Evolutionary conservation across 2,797 vertebrate genomes (phyloP).

Genomic region (Monodelphis domestica): DNA sequence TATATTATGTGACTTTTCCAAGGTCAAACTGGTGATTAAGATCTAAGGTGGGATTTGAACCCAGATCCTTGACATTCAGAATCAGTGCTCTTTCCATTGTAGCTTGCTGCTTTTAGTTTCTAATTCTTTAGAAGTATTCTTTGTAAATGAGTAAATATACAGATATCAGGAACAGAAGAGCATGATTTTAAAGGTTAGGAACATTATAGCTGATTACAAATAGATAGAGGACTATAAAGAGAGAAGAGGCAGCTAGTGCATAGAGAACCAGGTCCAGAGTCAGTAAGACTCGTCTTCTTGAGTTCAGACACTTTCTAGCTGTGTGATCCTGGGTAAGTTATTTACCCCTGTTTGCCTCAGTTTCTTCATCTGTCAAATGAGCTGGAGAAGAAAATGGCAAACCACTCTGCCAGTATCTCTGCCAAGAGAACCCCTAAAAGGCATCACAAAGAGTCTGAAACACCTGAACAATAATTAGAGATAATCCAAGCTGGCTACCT

Average conservation of each 20-base stretch:
- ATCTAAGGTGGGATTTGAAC: neutral
- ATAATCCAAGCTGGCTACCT: neutral
- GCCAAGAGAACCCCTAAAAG: neutral
- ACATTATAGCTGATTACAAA: neutral
- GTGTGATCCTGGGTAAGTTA: neutral
- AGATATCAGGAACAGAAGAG: neutral
- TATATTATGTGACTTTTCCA: neutral
- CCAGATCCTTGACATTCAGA: neutral
- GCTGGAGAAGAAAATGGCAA: neutral
- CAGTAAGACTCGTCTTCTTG: neutral
- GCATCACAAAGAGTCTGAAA: neutral
- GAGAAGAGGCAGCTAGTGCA: neutral
- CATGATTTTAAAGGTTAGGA: neutral
- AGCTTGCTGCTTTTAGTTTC: neutral
- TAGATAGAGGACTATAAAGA: neutral
- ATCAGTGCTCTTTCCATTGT: neutral
- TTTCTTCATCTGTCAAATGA: neutral
- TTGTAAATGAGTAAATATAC: neutral
- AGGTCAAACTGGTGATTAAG: neutral
- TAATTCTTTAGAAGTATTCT: neutral
- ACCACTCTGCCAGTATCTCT: neutral
- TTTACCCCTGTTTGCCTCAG: neutral
- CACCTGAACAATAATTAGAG: neutral
- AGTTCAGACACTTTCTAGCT: neutral
- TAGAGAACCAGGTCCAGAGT: neutral